Percentiles rank a stretch among this genome's conserved stretches.
phyloP scores from a whole-genome alignment of 2,113 vertebrate genomes.

The Eonycteris spelaea region DNA sequence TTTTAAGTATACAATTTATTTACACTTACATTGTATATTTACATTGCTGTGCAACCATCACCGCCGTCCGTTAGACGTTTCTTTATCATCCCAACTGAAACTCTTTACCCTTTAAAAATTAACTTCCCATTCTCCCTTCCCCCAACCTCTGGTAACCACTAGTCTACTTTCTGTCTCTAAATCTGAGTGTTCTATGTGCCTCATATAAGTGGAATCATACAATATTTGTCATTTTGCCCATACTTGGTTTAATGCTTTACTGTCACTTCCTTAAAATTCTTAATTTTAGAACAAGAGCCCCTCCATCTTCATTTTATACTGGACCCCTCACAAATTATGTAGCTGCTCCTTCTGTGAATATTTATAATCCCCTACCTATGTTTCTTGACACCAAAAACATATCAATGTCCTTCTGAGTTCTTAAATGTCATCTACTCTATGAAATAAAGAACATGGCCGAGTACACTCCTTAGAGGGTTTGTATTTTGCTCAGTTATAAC shows the following conservation, averaged over 20 bases:
- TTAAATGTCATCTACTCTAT: not conserved
- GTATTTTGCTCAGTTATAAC: not conserved
- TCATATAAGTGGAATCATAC: not conserved
- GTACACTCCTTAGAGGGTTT: not conserved
- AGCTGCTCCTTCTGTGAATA: not conserved
- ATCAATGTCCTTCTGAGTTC: not conserved
- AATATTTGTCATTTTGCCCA: not conserved
- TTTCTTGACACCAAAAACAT: not conserved
- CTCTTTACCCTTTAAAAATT: not conserved
- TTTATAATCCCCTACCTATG: not conserved
- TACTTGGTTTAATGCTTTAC: not conserved
- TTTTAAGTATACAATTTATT: not conserved
- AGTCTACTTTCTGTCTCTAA: not conserved
- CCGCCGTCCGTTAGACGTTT: not conserved
- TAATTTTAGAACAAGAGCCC: not conserved
- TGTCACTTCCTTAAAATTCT: not conserved
- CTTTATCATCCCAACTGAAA: not conserved
- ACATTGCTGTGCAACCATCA: not conserved
- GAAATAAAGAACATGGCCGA: not conserved
- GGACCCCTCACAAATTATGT: not conserved
- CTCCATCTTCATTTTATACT: not conserved
- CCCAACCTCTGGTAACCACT: rapidly evolving
- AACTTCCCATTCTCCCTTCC: not conserved
- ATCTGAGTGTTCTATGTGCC: not conserved
- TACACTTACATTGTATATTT: not conserved